Evolutionary conservation across 2,797 vertebrate genomes (phyloP).

Genomic region (Coregonus ussuriensis): DNA sequence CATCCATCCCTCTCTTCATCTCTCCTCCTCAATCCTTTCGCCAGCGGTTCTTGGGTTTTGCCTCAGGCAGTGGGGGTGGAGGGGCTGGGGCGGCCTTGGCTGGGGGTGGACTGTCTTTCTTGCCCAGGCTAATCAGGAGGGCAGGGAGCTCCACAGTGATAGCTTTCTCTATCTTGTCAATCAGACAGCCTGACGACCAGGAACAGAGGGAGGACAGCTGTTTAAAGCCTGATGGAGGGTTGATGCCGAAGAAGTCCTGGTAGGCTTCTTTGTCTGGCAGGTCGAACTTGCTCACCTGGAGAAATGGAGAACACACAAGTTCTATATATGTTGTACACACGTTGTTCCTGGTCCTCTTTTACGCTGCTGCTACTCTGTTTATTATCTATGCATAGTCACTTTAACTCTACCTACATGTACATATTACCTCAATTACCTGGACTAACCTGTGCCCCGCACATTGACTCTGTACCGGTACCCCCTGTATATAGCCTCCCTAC

Average conservation of each 20-base stretch:
- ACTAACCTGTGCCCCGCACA: too few relatives aligned
- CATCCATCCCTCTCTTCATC: constrained; percentile 30
- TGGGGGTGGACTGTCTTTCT: constrained; percentile 37
- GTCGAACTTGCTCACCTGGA: constrained; percentile 89
- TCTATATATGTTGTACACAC: background rate
- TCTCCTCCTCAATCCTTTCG: constrained; percentile 69
- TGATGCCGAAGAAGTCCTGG: constrained; percentile 89
- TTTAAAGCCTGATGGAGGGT: constrained; percentile 84
- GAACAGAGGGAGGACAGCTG: constrained; percentile 88
- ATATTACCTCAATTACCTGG: too few relatives aligned
- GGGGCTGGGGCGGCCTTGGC: constrained; percentile 38
- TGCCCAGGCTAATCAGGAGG: constrained; percentile 79
- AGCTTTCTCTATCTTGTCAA: constrained; percentile 88
- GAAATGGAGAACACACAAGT: background rate
- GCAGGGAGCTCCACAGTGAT: constrained; percentile 84
- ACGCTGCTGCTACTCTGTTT: too few relatives aligned
- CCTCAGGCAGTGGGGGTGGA: constrained; percentile 57
- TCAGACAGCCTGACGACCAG: constrained; percentile 87
- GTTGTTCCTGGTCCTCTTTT: background rate
- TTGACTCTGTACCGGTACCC: too few relatives aligned
- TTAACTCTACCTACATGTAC: too few relatives aligned
- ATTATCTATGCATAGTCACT: too few relatives aligned
- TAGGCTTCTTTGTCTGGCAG: constrained; percentile 88
- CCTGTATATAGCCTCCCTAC: too few relatives aligned
- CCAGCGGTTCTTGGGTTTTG: constrained; percentile 77